Base-by-base conservation (phyloP, 2,888 invertebrate species). In the Trachelus tabidus region DNA sequence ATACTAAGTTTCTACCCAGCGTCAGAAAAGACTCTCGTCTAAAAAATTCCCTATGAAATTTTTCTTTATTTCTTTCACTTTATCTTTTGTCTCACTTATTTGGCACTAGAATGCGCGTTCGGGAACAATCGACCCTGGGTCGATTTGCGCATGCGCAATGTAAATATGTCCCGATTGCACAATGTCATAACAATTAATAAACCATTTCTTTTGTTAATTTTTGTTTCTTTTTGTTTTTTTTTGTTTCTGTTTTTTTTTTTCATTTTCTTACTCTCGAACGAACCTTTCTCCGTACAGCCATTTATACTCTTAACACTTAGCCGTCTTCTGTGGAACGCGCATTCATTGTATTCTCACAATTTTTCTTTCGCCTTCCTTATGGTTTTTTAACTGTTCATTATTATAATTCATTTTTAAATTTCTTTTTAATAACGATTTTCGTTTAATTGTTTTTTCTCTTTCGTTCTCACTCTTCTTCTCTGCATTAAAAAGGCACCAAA, bases 1-100 rank as follows among this genome's bases (percentile, higher is more conserved):
- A 90, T 90, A 91, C 90, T 91, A 91, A 90, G 85, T 90, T 40
- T 40, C 90, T 91, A 91, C 90, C 88, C 88, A 91, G 91, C 91
- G 91, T 91, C 91, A 91, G 91, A 91, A 91, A 90, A 90, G 89
- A 86, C 87, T 88, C 83, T 80, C 83, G 86, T 89, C 89, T 90
- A 91, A 90, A 91, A 90, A 90, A 88, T 90, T 89, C 83, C 82
- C 88, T 90, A 90, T 89, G 90, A 91, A 90, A 89, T 90, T 90
- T 88, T 84, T 79, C 68, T 77, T 82, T 79, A 80, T 79, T 79
- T 68, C 40, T 76, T 78, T 40, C 34, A 75, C 71, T 78, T 73
- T 12, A 12, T 78, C 33, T 83, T 88, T 89, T 88, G 88, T 90
- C 87, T 90, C 90, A 87, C 88, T 90, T 90, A 89, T 91, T 91